Base-by-base conservation (phyloP, 2,113 vertebrate species). In the Myotis yumanensis region DNA sequence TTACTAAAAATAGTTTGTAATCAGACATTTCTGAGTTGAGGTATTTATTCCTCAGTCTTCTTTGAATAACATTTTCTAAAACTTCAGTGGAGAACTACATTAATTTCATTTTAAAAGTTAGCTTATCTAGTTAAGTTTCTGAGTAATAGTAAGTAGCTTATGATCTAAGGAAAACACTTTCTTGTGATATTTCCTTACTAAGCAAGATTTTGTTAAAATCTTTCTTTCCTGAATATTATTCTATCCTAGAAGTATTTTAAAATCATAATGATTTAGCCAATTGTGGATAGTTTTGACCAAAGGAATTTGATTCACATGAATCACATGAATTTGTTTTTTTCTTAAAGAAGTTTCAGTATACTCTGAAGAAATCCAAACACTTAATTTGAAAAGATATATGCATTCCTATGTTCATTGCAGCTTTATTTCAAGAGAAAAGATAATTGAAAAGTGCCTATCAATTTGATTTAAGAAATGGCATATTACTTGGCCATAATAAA, bases 271-370 rank as follows among this genome's bases (percentile, higher is more conserved):
- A 86, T 88, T 92, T 57, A 95, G 52, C 25, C 77, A 73, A 48
- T 75, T 92, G 35, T 59, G 40, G 64, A 51, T 23, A 69, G 43
- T 66, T 92, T 96, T 93, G 25, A 82, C 81, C 0, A 23, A 46
- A 17, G 76, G 23, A 0, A 66, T 98, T 96, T 76, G 52, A 40
- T 40, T 81, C 23, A 40, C 4, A 57, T 59, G 8, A 9, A 75
- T 95, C 62, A 71, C 14, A 30, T 52, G 28, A 81, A 43, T 82
- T 82, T 68, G 85, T 59, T 3, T 1, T 4, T 86, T 90, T 88
- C 37, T 89, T 59, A 54, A 96, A 86, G 9, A 77, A 81, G 11
- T 93, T 83, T 35, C 7, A 90, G 35, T 92, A 96, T 40, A 43
- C 59, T 62, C 59, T 62, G 59, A 62, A 62, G 59, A 62, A 62